A percentile compares a stretch with the other conserved stretches of the same genome.
phyloP scores from a whole-genome alignment of 23 tunicate species.

The Trididemnum nubilum region DNA sequence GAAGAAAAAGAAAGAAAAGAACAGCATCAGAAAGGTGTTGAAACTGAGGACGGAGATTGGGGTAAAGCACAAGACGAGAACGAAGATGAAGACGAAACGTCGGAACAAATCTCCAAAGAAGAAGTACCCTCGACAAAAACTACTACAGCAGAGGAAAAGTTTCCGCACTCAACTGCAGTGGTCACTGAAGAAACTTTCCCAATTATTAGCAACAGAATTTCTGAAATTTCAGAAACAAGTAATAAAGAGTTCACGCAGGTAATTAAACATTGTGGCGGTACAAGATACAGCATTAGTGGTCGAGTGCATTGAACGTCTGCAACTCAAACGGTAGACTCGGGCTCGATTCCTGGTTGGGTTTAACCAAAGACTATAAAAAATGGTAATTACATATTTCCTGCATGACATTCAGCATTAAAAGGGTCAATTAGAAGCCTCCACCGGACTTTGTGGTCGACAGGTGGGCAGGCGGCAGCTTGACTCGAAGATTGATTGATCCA shows the following conservation, averaged over 20 bases:
- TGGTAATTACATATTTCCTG: no score
- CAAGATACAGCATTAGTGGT: no score
- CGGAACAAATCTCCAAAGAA: background rate
- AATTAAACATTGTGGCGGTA: no score
- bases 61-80: constrained; percentile 43
- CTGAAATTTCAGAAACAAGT: background rate
- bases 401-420: no score
- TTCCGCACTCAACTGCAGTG: background rate
- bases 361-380: no score
- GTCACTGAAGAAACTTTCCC: background rate
- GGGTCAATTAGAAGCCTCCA: no score
- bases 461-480: no score
- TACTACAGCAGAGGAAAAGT: background rate
- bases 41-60: constrained; percentile 50
- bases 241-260: background rate
- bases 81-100: constrained; percentile 5
- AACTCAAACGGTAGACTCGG: no score
- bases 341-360: no score
- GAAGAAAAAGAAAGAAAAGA: constrained; percentile 20
- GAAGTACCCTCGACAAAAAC: background rate
- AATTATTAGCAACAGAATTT: background rate
- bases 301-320: no score
- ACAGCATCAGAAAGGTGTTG: background rate
- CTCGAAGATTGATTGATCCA: no score
- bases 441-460: no score